phyloP scores from a whole-genome alignment of 2,113 vertebrate genomes.

The Zingel zingel region DNA sequence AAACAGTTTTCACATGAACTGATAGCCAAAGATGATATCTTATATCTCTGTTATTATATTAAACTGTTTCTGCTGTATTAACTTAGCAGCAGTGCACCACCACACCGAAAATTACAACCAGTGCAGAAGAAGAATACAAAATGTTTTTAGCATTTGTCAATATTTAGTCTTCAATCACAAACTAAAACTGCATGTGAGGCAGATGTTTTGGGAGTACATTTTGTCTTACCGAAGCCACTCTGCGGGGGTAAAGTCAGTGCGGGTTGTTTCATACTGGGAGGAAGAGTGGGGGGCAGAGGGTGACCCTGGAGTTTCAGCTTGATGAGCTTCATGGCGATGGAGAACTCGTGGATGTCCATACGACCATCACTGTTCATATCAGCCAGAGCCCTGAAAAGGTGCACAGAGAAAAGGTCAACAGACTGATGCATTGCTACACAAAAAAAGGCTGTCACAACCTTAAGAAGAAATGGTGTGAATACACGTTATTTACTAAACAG shows the following conservation, averaged over 20 bases:
- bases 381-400: slow-evolving; percentile 91
- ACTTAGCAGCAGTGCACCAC: neutral
- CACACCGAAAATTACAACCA: neutral
- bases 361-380: slow-evolving; percentile 98
- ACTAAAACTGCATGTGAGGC: neutral
- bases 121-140: neutral
- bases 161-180: neutral
- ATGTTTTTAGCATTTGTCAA: neutral
- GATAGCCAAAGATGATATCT: neutral
- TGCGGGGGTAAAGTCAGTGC: slow-evolving; percentile 87
- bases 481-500: no score
- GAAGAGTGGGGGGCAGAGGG: slow-evolving; percentile 91
- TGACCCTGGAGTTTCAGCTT: slow-evolving; percentile 98
- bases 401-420: neutral
- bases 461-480: neutral
- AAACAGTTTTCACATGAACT: neutral
- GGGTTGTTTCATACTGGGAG: slow-evolving; percentile 93
- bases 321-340: slow-evolving; percentile 99
- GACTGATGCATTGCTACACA: neutral
- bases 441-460: neutral
- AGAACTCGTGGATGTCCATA: slow-evolving; percentile 98
- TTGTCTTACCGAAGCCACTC: slow-evolving; percentile 89
- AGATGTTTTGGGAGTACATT: neutral
- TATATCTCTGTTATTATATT: neutral
- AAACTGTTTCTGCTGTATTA: neutral